Base-by-base conservation (phyloP, 1,140 invertebrate species). In the Olivierus martensii region DNA sequence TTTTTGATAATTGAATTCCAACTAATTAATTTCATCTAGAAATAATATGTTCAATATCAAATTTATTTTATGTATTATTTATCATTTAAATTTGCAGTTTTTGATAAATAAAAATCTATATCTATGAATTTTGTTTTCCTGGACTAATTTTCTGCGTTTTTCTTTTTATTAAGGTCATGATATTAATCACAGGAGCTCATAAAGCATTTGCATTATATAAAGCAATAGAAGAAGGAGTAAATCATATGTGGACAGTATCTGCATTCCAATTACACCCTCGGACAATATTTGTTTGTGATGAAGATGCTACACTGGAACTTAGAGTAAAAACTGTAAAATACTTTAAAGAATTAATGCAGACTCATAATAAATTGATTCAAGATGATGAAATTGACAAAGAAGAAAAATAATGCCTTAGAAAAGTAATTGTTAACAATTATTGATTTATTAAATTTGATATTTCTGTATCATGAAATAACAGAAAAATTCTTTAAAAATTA, bases 211-310 rank as follows among this genome's bases (percentile, higher is more conserved):
- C 95, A 45, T 76, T 99, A 39, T 89, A 95, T 67, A 91, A 91
- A 71, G 93, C 94, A 2, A 87, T 98, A 58, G 93, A 97, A 71
- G 87, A 94, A 69, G 95, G 95, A 42, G 79, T 99, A 3, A 97
- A 91, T 74, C 95, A 99, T 72, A 99, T 99, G 95, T 99, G 95
- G 92, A 99, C 95, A 0, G 92, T 98, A 19, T 96, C 91, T 18
- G 93, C 93, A 28, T 97, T 99, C 73, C 95, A 99, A 71, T 87
- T 90, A 68, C 91, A 96, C 72, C 79, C 83, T 38, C 79, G 81
- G 59, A 83, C 88, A 5, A 76, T 98, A 17, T 93, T 98, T 73
- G 75, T 99, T 45, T 97, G 92, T 67, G 95, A 99, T 70, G 94
- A 99, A 73, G 90, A 94, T 71, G 93, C 95, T 39, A 99, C 95